Percentiles rank a stretch among this genome's conserved stretches.
Conservation (phyloP, 2,113 vertebrate genomes). For the Planiliza haematocheilus region DNA sequence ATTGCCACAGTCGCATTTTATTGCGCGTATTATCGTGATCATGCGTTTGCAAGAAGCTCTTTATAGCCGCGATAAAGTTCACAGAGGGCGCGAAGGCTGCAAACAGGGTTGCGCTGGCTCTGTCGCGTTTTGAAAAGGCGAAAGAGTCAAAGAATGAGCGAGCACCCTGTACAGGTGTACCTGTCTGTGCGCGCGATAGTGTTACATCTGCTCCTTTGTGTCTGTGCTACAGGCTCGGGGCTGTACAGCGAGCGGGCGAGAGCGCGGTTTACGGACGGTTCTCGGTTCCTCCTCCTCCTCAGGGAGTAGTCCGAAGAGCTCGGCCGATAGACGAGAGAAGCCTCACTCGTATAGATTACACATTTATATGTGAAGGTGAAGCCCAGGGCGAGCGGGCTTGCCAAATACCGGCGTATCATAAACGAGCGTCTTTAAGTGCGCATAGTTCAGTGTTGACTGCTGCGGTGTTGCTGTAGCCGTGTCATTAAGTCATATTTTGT, state of each 20-base stretch:
- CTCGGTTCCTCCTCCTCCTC: conserved; percentile 34
- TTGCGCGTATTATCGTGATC: not conserved
- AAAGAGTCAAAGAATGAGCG: conserved; percentile 49
- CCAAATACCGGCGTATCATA: conserved; percentile 3
- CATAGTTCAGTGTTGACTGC: conserved; percentile 1
- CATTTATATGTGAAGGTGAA: conserved; percentile 7
- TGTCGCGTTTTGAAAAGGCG: conserved; percentile 36
- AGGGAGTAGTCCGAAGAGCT: conserved; percentile 38
- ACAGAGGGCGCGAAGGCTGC: conserved; percentile 2
- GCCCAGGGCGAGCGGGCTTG: not conserved
- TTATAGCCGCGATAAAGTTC: conserved; percentile 4
- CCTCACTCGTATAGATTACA: not conserved
- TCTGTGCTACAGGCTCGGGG: conserved; percentile 41
- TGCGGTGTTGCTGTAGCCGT: not conserved
- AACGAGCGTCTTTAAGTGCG: not conserved
- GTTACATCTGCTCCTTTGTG: conserved; percentile 69
- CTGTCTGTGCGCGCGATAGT: conserved; percentile 59
- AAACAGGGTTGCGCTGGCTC: not conserved
- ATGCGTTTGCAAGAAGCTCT: not conserved
- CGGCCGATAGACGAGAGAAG: conserved; percentile 37
- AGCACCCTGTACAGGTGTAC: conserved; percentile 65
- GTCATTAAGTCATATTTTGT: conserved; percentile 2
- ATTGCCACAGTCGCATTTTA: not conserved
- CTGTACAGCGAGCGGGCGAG: conserved; percentile 35
- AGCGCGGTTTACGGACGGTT: conserved; percentile 43